Evolutionary conservation across 2,888 invertebrate species (phyloP).

Genomic region (Andricus quercusramuli): DNA sequence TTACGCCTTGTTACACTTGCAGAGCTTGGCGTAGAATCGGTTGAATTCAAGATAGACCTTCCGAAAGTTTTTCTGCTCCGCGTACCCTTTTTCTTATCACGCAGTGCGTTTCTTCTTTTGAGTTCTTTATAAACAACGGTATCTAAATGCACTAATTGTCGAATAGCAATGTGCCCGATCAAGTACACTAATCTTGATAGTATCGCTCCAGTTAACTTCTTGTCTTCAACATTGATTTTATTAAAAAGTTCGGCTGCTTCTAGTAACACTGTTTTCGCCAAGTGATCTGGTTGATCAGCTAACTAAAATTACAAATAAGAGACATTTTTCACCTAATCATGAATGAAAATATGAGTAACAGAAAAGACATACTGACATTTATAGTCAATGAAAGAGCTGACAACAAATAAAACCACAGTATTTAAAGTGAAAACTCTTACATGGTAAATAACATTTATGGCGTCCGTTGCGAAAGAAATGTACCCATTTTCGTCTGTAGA

Average conservation of each 20-base stretch:
- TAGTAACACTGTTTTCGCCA: slow-evolving; percentile 64
- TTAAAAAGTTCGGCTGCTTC: slow-evolving; percentile 53
- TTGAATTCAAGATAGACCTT: slow-evolving; percentile 67
- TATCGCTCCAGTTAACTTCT: slow-evolving; percentile 52
- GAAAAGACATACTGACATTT: no score
- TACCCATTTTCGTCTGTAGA: slow-evolving; percentile 79
- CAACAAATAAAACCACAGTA: no score
- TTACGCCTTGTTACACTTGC: slow-evolving; percentile 62
- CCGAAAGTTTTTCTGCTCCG: slow-evolving; percentile 50
- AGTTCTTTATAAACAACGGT: slow-evolving; percentile 91
- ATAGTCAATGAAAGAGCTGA: no score
- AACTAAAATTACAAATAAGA: slow-evolving; percentile 73
- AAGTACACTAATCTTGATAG: slow-evolving; percentile 80
- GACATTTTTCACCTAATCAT: slow-evolving; percentile 15
- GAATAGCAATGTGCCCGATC: slow-evolving; percentile 88
- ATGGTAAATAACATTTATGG: slow-evolving; percentile 82
- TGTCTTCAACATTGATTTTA: slow-evolving; percentile 45
- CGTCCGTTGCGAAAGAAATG: slow-evolving; percentile 81
- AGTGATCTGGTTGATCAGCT: slow-evolving; percentile 81
- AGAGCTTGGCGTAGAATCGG: slow-evolving; percentile 48
- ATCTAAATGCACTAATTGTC: slow-evolving; percentile 91
- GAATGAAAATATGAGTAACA: neutral
- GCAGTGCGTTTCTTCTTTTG: slow-evolving; percentile 82
- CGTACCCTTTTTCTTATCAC: slow-evolving; percentile 68
- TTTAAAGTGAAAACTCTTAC: slow-evolving; percentile 66